Evolutionary conservation across 2,797 vertebrate species (phyloP).

Genomic region (Fistularia tabacaria): DNA sequence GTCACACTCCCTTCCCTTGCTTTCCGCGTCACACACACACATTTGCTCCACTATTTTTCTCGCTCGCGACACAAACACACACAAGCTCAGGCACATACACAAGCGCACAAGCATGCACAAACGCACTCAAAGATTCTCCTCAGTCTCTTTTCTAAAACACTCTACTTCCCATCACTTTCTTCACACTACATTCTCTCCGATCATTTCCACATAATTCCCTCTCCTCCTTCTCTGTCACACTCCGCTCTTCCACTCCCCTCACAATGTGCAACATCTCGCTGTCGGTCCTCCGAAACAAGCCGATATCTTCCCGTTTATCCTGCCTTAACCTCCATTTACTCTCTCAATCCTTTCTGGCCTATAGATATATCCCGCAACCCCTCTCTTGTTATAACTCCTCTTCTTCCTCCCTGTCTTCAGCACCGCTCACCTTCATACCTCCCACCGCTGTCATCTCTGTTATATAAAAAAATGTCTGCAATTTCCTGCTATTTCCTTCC

Average conservation of each 20-base stretch:
- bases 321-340: constrained; percentile 62
- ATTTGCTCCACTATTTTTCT: constrained; percentile 5
- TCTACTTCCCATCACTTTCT: constrained; percentile 38
- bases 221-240: constrained; percentile 10
- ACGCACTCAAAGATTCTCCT: constrained; percentile 22
- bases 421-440: constrained; percentile 15
- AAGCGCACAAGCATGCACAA: constrained; percentile 6
- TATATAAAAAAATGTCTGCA: constrained; percentile 14
- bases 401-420: constrained; percentile 17
- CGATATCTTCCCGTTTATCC: constrained; percentile 48
- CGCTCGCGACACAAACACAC: not conserved
- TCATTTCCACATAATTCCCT: constrained; percentile 43
- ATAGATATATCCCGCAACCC: constrained; percentile 23
- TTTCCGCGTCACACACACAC: constrained; percentile 29
- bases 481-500: constrained; percentile 47
- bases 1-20: constrained; percentile 55
- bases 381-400: constrained; percentile 21
- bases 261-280: constrained; percentile 30
- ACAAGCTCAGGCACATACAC: constrained; percentile 2
- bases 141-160: constrained; percentile 34
- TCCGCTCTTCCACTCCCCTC: constrained; percentile 30
- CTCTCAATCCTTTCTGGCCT: constrained; percentile 49
- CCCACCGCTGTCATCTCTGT: not conserved
- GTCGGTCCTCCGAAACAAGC: constrained; percentile 46
- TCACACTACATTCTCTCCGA: constrained; percentile 36